Evolutionary conservation across 2,113 vertebrate genomes (phyloP).

Genomic region (Melanerpes aurifrons): DNA sequence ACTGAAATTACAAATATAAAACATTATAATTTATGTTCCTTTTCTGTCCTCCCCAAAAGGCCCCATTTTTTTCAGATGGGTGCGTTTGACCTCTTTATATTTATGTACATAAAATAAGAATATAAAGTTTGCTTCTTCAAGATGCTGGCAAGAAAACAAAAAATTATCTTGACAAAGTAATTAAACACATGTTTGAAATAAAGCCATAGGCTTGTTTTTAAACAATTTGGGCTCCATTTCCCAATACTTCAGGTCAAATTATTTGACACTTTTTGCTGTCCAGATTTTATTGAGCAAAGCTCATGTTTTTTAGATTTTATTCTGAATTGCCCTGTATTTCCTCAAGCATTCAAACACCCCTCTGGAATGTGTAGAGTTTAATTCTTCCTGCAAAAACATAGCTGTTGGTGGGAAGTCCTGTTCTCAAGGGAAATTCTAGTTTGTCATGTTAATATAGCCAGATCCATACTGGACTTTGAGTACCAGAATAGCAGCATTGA

Average conservation of each 20-base stretch:
- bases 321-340: not conserved
- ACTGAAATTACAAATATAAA: not conserved
- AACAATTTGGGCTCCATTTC: conserved; percentile 16
- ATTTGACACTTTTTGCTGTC: accelerated
- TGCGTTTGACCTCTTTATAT: not conserved
- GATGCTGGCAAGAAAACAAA: not conserved
- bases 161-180: not conserved
- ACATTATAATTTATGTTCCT: not conserved
- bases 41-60: not conserved
- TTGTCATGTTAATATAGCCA: not conserved
- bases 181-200: conserved; percentile 24
- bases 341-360: not conserved
- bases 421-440: not conserved
- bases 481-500: not conserved
- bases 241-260: conserved; percentile 11
- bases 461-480: not conserved
- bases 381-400: conserved; percentile 3
- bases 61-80: not conserved
- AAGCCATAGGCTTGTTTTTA: conserved; percentile 4
- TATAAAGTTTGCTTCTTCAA: conserved; percentile 15
- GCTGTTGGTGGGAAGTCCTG: not conserved
- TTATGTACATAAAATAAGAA: not conserved
- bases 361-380: conserved; percentile 20
- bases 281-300: not conserved
- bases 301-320: not conserved